Percentiles rank a stretch among this genome's conserved stretches.
phyloP scores from a whole-genome alignment of 2,888 invertebrate genomes.

The Xanthorhoe designata region DNA sequence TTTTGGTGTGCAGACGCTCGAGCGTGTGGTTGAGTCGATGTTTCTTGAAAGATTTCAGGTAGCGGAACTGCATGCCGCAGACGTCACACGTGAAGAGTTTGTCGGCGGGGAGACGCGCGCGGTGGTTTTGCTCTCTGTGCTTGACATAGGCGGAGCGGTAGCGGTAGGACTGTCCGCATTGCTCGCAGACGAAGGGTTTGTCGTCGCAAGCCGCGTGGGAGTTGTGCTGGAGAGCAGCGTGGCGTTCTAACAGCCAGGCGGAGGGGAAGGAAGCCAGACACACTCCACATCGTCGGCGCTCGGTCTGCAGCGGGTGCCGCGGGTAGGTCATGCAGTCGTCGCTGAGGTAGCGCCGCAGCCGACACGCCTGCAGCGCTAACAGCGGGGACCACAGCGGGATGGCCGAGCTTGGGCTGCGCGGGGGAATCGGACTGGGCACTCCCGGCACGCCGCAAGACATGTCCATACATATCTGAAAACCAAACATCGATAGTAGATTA shows the following conservation, averaged over 20 bases:
- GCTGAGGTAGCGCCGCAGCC: slow-evolving; percentile 79
- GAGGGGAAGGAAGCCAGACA: slow-evolving; percentile 95
- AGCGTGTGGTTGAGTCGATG: slow-evolving; percentile 94
- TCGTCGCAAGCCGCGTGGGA: slow-evolving; percentile 88
- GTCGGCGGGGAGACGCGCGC: slow-evolving; percentile 94
- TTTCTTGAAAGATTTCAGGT: slow-evolving; percentile 95
- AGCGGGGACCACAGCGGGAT: slow-evolving; percentile 80
- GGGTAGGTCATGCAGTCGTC: slow-evolving; percentile 82
- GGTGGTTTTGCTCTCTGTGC: slow-evolving; percentile 95
- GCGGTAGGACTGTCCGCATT: slow-evolving; percentile 95
- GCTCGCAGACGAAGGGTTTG: slow-evolving; percentile 96
- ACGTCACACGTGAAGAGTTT: slow-evolving; percentile 96
- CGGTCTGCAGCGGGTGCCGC: slow-evolving; percentile 69
- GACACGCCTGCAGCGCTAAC: slow-evolving; percentile 78
- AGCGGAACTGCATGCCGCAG: slow-evolving; percentile 96
- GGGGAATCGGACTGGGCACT: slow-evolving; percentile 67
- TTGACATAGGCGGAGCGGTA: slow-evolving; percentile 91
- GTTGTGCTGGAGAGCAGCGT: slow-evolving; percentile 93
- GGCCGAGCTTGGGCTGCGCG: slow-evolving; percentile 62
- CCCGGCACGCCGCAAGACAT: slow-evolving; percentile 70
- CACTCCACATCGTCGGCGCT: slow-evolving; percentile 89
- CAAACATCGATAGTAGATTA: neutral
- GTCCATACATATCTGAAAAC: slow-evolving; percentile 81
- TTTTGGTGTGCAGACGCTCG: slow-evolving; percentile 92
- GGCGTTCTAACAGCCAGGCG: slow-evolving; percentile 94